These are phyloP conservation scores for Arrhopalites spinosus DNA, from an alignment of 2,888 invertebrate genomes.

Conservation along the genomic window DNA sequence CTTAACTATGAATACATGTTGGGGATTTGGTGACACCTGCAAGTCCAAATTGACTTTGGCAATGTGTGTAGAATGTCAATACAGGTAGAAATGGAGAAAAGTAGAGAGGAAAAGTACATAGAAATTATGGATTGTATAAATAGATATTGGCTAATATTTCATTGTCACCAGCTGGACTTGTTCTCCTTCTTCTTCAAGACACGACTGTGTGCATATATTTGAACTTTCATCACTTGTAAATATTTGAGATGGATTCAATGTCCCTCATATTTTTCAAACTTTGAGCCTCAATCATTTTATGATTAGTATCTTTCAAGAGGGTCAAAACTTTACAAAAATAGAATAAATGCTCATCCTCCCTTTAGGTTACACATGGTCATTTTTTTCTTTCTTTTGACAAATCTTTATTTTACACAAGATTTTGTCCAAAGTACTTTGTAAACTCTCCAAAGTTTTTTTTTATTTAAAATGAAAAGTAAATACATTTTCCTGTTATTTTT, in stretches of 20 bases:
- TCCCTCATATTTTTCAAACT: neutral
- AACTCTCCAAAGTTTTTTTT: no score
- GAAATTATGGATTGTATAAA: neutral
- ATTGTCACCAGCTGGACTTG: slow-evolving; percentile 1
- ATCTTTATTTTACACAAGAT: neutral
- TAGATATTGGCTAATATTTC: slow-evolving; percentile 8
- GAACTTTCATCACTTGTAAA: neutral
- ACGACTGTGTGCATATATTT: neutral
- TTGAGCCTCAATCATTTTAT: neutral
- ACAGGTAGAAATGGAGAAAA: neutral
- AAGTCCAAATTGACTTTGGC: slow-evolving; percentile 20
- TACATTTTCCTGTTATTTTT: neutral
- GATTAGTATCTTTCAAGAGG: no score
- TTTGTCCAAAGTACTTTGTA: no score
- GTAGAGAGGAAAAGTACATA: neutral
- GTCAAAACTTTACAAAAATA: no score
- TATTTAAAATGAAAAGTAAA: no score
- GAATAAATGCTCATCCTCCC: no score
- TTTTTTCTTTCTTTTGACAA: no score
- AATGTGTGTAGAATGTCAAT: neutral
- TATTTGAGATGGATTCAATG: neutral
- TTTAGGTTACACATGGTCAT: no score
- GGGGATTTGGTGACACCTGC: slow-evolving; percentile 24
- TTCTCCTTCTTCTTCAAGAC: neutral
- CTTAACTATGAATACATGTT: slow-evolving; percentile 19